These are phyloP conservation scores for Epinephelus fuscoguttatus DNA, from an alignment of 2,113 vertebrate species.

Conservation along the genomic window DNA sequence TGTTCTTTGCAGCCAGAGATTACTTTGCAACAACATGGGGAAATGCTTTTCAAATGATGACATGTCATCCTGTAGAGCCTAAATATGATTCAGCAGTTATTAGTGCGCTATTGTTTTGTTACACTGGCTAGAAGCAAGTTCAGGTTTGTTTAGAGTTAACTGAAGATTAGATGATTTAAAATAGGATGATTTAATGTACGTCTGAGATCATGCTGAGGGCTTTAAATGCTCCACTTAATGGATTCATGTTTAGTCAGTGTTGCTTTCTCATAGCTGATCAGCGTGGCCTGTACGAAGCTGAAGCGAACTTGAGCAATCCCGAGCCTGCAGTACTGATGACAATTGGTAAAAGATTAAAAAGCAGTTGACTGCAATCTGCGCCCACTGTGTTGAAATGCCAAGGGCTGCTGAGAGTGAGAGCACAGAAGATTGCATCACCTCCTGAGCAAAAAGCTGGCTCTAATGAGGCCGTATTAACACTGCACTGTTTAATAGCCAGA, in stretches of 20 bases:
- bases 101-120: background rate
- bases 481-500: slow-evolving; percentile 47
- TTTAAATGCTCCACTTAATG: background rate
- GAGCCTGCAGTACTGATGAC: slow-evolving; percentile 39
- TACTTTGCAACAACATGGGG: background rate
- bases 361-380: slow-evolving; percentile 56
- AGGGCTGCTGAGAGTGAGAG: slow-evolving; percentile 51
- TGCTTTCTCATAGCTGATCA: slow-evolving; percentile 6
- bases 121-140: background rate
- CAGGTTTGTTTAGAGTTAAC: background rate
- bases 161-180: background rate
- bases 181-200: background rate
- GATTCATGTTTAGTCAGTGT: background rate
- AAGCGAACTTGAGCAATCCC: slow-evolving; percentile 4
- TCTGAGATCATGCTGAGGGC: background rate
- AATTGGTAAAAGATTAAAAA: slow-evolving; percentile 73
- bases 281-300: slow-evolving; percentile 7
- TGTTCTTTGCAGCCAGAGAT: background rate
- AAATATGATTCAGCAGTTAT: background rate
- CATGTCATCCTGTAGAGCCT: no score
- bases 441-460: slow-evolving; percentile 46
- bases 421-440: slow-evolving; percentile 50
- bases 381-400: slow-evolving; percentile 66
- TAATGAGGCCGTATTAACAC: slow-evolving; percentile 65
- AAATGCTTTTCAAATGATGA: background rate